Evolutionary conservation across 1,140 invertebrate species (phyloP).

Genomic region (Neoseiulus cucumeris): DNA sequence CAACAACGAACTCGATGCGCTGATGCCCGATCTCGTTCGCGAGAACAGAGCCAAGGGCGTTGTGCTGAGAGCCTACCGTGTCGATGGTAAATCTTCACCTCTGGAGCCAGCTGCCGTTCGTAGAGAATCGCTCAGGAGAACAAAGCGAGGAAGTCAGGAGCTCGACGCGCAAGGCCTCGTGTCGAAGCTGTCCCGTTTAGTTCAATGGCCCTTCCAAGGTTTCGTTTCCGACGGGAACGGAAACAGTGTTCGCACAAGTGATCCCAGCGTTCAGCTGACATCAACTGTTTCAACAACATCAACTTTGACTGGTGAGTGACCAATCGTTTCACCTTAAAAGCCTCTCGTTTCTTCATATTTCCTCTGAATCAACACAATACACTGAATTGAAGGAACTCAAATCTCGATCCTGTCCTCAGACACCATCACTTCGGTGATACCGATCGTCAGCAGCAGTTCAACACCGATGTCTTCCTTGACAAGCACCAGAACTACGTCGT

Average conservation of each 20-base stretch:
- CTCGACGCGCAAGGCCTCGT: not conserved
- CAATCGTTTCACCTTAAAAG: too few relatives aligned
- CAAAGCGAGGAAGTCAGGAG: not conserved
- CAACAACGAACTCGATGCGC: not conserved
- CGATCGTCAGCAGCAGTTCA: not conserved
- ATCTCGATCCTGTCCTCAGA: not conserved
- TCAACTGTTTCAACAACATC: too few relatives aligned
- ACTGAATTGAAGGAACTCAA: too few relatives aligned
- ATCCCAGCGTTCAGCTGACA: too few relatives aligned
- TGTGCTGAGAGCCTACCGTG: not conserved
- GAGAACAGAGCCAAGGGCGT: slow-evolving; percentile 5
- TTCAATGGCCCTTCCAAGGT: slow-evolving; percentile 8
- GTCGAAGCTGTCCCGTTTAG: not conserved
- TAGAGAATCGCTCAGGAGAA: not conserved
- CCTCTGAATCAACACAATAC: too few relatives aligned
- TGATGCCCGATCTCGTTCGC: not conserved
- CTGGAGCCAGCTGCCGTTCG: not conserved
- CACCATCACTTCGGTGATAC: not conserved
- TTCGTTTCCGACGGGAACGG: not conserved
- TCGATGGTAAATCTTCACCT: not conserved
- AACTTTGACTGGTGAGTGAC: too few relatives aligned
- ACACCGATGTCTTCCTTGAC: not conserved
- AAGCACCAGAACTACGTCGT: not conserved
- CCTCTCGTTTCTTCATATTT: too few relatives aligned
- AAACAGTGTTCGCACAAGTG: not conserved